phyloP scores from a whole-genome alignment of 2,888 invertebrate species.

The Campoletis raptor region DNA sequence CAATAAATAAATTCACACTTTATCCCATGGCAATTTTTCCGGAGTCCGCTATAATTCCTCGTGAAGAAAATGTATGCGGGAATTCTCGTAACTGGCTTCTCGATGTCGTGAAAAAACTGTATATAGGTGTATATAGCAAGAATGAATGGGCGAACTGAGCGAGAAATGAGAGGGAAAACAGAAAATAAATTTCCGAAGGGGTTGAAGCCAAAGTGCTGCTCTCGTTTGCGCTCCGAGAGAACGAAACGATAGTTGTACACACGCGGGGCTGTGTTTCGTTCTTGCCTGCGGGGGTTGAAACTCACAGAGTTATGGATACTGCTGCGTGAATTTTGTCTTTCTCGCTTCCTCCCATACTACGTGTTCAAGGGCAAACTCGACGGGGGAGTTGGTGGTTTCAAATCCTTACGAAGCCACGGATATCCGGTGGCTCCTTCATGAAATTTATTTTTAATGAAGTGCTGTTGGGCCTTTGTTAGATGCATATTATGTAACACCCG shows the following conservation, averaged over 20 bases:
- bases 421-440: constrained; percentile 85
- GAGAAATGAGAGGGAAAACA: constrained; percentile 53
- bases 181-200: constrained; percentile 63
- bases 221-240: constrained; percentile 33
- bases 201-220: constrained; percentile 49
- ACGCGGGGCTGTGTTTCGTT: constrained; percentile 35
- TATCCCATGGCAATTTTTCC: neutral
- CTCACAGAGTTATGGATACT: constrained; percentile 78
- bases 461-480: constrained; percentile 76
- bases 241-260: constrained; percentile 40
- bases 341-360: constrained; percentile 25
- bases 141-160: neutral
- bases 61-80: constrained; percentile 5
- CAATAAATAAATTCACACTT: neutral
- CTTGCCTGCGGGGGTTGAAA: constrained; percentile 64
- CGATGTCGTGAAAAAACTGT: neutral
- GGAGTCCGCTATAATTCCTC: neutral
- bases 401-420: constrained; percentile 85
- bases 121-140: neutral
- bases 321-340: constrained; percentile 47
- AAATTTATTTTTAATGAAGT: constrained; percentile 87
- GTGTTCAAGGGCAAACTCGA: constrained; percentile 22
- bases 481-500: constrained; percentile 32
- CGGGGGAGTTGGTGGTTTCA: constrained; percentile 76
- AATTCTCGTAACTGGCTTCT: neutral